Base-by-base conservation (phyloP, 2,797 vertebrate genomes). In the Sphaeramia orbicularis region DNA sequence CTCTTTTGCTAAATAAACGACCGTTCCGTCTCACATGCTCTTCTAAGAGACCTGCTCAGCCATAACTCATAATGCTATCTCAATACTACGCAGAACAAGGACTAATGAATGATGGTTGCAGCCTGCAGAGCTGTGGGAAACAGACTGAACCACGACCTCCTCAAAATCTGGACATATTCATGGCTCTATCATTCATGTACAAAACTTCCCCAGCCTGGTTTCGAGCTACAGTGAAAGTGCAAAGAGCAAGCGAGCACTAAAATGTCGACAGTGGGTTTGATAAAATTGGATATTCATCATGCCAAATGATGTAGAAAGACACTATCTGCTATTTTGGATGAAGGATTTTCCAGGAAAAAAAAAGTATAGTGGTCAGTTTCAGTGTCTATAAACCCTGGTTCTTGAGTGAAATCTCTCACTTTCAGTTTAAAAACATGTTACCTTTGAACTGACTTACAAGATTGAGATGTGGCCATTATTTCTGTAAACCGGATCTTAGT, bases 331-430 rank as follows among this genome's bases (percentile, higher is more conserved):
- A 48, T 53, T 62, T 66, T 18, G 54, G 27, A 49, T 47, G 54
- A 50, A 45, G 51, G 45, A 49, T 58, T 57, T 38, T 67, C 63
- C 51, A 68, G 74, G 66, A 59, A 70, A 65, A 45, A 44, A 10
- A n/a, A 68, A 58, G 27, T 36, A 63, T 36, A 32, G 60, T 13
- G 47, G 64, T 53, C 36, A 55, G 36, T 60, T 30, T 69, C 8
- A 15, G 10, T 11, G 52, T 65, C 56, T 47, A 72, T 78, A 80
- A 79, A 85, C 83, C 66, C 18, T 0, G 1, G 41, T 65, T 75
- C 32, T 61, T 54, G 32, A 55, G 58, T 53, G 53, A 77, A 68
- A 65, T 77, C 19, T 47, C 63, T 70, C 61, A 16, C 43, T 30
- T 3, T 30, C n/a, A n/a, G n/a, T n/a, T n/a, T n/a, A n/a, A 30